Percentiles rank a stretch among this genome's conserved stretches.
Evolutionary conservation across 1,140 invertebrate genomes (phyloP).

Genomic region (Chymomyza costata): DNA sequence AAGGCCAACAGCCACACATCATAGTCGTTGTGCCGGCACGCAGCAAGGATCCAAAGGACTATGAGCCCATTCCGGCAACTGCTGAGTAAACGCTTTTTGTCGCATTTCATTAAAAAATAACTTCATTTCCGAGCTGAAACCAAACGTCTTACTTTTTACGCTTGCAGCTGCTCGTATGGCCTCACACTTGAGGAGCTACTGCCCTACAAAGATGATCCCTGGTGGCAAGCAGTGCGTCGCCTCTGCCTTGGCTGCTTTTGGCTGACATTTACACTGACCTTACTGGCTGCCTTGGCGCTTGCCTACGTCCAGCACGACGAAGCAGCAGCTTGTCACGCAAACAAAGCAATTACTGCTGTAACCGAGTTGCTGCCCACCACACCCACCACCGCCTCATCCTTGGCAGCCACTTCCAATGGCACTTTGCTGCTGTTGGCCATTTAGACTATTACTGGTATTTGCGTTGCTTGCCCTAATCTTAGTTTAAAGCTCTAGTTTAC

Average conservation of each 20-base stretch:
- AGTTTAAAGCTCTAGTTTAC: too few species aligned
- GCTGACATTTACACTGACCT: conserved; percentile 52
- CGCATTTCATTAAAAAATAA: conserved; percentile 69
- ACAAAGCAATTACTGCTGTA: conserved; percentile 25
- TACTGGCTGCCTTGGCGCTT: conserved; percentile 42
- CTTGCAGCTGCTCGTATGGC: conserved; percentile 40
- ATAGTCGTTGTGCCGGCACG: conserved; percentile 40
- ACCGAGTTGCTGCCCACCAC: too few species aligned
- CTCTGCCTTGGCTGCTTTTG: conserved; percentile 45
- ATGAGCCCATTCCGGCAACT: conserved; percentile 62
- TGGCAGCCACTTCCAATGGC: conserved; percentile 21
- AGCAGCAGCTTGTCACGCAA: conserved; percentile 11
- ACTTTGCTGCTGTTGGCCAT: conserved; percentile 35
- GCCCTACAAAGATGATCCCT: conserved; percentile 59
- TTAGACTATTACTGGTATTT: too few species aligned
- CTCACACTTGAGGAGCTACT: conserved; percentile 59
- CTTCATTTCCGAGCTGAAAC: conserved; percentile 33
- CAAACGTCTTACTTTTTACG: neutral
- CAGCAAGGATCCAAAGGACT: conserved; percentile 56
- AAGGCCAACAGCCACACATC: conserved; percentile 36
- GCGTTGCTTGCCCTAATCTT: conserved; percentile 12
- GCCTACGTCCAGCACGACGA: conserved; percentile 34
- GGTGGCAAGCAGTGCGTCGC: conserved; percentile 59
- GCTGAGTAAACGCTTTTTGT: conserved; percentile 66
- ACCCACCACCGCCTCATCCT: conserved; percentile 14